Evolutionary conservation across 2,113 vertebrate genomes (phyloP).

Genomic region (Poeciliopsis prolifica): DNA sequence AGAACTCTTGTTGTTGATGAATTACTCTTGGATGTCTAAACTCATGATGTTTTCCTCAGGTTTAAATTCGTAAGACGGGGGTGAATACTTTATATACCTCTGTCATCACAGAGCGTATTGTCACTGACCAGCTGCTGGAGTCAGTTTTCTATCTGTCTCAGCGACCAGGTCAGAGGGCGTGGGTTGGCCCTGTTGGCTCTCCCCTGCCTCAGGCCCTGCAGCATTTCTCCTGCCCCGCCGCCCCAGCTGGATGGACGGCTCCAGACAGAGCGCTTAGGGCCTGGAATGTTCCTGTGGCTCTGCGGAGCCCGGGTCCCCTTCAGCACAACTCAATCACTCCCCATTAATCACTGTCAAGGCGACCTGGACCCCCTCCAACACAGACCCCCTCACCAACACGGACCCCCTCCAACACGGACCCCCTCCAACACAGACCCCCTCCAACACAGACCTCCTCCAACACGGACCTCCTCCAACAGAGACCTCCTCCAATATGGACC

Average conservation of each 20-base stretch:
- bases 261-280: constrained; percentile 76
- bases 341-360: constrained; percentile 84
- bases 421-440: no score
- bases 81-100: no score
- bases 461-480: no score
- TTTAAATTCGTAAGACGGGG: no score
- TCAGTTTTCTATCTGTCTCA: constrained; percentile 27
- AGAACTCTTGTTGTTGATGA: no score
- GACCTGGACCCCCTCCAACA: constrained; percentile 58
- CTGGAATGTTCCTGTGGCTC: constrained; percentile 81
- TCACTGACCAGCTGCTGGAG: constrained; percentile 30
- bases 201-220: constrained; percentile 52
- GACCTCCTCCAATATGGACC: no score
- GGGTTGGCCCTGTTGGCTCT: constrained; percentile 46
- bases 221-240: constrained; percentile 40
- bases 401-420: no score
- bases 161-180: constrained; percentile 75
- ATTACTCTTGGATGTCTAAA: no score
- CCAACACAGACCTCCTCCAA: no score
- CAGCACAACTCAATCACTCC: constrained; percentile 80
- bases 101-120: no score
- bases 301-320: constrained; percentile 71
- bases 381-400: no score
- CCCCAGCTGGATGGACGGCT: constrained; percentile 79
- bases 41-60: no score